Evolutionary conservation across 53 echinoderm and acorn worm genomes (phyloP).

Genomic region (Actinopyga echinites): DNA sequence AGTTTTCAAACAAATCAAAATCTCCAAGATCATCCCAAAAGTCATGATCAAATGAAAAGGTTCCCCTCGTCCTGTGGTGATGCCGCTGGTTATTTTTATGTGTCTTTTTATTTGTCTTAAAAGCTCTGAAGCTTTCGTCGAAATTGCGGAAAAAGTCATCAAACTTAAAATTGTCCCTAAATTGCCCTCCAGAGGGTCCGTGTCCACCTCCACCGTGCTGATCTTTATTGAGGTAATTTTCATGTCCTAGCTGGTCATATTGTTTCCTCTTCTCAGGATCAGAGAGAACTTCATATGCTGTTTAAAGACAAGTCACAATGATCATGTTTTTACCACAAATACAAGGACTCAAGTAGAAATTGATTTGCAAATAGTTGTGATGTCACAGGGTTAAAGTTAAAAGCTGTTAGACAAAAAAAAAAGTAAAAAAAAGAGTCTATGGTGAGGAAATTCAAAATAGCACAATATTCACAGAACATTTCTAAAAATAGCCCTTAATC

Average conservation of each 20-base stretch:
- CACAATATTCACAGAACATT: too few species aligned
- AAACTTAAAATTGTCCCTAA: slow-evolving; percentile 56
- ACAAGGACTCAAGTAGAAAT: too few species aligned
- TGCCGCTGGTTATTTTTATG: neutral
- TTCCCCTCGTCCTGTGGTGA: slow-evolving; percentile 36
- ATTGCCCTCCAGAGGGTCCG: neutral
- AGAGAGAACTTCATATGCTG: slow-evolving; percentile 93
- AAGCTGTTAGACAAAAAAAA: too few species aligned
- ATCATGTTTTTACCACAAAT: too few species aligned
- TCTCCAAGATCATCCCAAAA: slow-evolving; percentile 79
- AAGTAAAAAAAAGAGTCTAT: too few species aligned
- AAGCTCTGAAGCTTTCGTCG: slow-evolving; percentile 71
- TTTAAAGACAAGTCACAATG: neutral
- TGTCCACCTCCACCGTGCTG: slow-evolving; percentile 38
- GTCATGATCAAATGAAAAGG: slow-evolving; percentile 51
- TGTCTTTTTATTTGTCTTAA: slow-evolving; percentile 6
- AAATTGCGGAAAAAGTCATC: slow-evolving; percentile 89
- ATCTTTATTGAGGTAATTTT: neutral
- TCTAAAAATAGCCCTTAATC: too few species aligned
- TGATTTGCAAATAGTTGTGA: too few species aligned
- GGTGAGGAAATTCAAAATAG: too few species aligned
- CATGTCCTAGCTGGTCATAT: slow-evolving; percentile 75
- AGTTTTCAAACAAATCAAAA: slow-evolving; percentile 56
- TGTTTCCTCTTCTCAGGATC: slow-evolving; percentile 79
- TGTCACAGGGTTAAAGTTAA: too few species aligned